Percentiles rank a stretch among this genome's conserved stretches.
phyloP scores from a whole-genome alignment of 2,797 vertebrate species.

The Aulostomus chinensis region DNA sequence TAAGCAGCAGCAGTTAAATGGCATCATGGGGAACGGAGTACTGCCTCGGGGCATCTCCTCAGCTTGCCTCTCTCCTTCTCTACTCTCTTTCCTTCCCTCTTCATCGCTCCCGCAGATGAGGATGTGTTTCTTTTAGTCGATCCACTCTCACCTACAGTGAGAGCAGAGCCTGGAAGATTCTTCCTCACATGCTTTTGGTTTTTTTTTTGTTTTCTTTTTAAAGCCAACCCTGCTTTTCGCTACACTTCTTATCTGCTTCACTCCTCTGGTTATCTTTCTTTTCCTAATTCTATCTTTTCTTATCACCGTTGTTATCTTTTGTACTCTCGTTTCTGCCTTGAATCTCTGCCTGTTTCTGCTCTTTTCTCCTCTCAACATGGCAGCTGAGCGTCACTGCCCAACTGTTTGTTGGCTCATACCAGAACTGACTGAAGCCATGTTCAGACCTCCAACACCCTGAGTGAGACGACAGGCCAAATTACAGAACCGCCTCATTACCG shows the following conservation, averaged over 20 bases:
- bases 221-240: constrained; percentile 18
- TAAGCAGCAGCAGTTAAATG: constrained; percentile 50
- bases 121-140: constrained; percentile 16
- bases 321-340: too few relatives aligned
- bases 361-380: constrained; percentile 21
- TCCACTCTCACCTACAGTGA: constrained; percentile 32
- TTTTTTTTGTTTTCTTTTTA: too few relatives aligned
- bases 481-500: too few relatives aligned
- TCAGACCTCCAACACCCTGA: too few relatives aligned
- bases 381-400: constrained; percentile 13
- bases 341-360: not conserved
- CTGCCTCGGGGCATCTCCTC: constrained; percentile 26
- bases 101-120: not conserved
- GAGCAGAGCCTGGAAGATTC: constrained; percentile 8
- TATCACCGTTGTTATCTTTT: not conserved
- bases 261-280: constrained; percentile 15
- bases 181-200: too few relatives aligned
- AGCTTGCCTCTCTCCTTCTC: constrained; percentile 8
- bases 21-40: constrained; percentile 28
- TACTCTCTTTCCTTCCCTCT: not conserved
- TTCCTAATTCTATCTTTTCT: constrained; percentile 2
- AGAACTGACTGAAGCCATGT: constrained; percentile 5
- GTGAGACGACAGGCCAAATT: too few relatives aligned
- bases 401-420: not conserved
- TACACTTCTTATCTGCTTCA: constrained; percentile 10